Conservation (phyloP, 1,140 invertebrate species). For the Caenorhabditis latens region DNA sequence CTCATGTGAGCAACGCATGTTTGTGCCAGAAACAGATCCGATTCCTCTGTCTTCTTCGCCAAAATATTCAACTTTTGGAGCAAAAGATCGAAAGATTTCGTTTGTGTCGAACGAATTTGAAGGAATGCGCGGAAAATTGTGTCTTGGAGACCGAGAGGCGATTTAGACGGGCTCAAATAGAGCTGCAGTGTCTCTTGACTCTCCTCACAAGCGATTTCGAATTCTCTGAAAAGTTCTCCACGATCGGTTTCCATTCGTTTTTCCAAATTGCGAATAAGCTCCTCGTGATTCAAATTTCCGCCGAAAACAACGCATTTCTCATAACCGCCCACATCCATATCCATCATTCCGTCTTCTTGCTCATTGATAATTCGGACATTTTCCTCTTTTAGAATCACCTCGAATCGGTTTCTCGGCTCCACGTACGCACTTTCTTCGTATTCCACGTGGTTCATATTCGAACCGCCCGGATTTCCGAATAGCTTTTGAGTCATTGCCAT, state of each 20-base stretch:
- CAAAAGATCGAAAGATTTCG: constrained; percentile 8
- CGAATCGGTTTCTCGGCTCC: constrained; percentile 13
- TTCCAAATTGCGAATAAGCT: constrained; percentile 18
- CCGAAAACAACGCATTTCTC: constrained; percentile 20
- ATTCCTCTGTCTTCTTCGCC: not conserved
- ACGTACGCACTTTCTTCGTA: constrained; percentile 30
- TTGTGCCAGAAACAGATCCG: not conserved
- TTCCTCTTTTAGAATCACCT: constrained; percentile 14
- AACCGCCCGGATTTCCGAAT: not conserved
- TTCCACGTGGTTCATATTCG: not conserved
- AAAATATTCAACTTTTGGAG: constrained; percentile 24
- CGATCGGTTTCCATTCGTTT: constrained; percentile 15
- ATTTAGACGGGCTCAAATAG: not conserved
- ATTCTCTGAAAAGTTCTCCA: not conserved
- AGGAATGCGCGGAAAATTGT: constrained; percentile 19
- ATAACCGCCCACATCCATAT: not conserved
- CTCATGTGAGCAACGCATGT: constrained; percentile 22
- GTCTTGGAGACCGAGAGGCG: not conserved
- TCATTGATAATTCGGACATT: not conserved
- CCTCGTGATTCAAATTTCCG: constrained; percentile 29
- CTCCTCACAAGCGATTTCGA: not conserved
- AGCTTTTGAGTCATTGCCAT: constrained; percentile 48
- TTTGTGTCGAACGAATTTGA: constrained; percentile 19
- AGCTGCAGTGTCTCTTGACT: not conserved
- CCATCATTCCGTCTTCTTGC: not conserved